Base-by-base conservation (phyloP, 2,797 vertebrate species). In the Poliocrania exsul region DNA sequence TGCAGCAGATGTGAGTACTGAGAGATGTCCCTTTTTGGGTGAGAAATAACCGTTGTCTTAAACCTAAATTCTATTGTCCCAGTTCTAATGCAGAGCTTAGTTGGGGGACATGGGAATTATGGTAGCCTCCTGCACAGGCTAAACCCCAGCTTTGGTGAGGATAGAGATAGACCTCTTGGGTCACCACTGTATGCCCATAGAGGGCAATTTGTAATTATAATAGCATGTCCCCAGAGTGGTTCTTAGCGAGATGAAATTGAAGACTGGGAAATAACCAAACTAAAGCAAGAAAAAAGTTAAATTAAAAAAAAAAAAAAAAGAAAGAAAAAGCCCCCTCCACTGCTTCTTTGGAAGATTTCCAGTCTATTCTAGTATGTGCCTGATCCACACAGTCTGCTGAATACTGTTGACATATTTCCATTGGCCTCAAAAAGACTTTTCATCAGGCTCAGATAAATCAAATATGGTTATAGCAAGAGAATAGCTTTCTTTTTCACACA, bases 1-100 rank as follows among this genome's bases (percentile, higher is more conserved):
- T 79, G 66, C 86, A 88, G 85, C 49, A 93, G 84, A n/a, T 91
- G 88, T 91, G 91, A 95, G 65, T 66, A 78, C 81, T 91, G 88
- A 95, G 74, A 81, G 84, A 80, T 0, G 3, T n/a, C 26, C 13
- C 2, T n/a, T 62, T 82, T 46, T 9, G 1, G 19, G 24, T 24
- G 31, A 87, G 49, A 80, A 82, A 62, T 60, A 79, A 54, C 8
- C 10, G 6, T 64, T 60, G 21, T 46, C 49, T 24, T 71, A 74
- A 77, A 6, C 5, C 26, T 47, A 46, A 71, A 61, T 4, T 46
- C 25, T 50, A 2, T 73, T 77, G 92, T 80, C 19, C 44, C 24
- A 79, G 26, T 12, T 81, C 26, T 53, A 75, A 38, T 10, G 7
- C 0, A 0, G 16, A 16, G 13, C 1, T 88, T 64, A 71, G 14